Conservation (phyloP, 2,888 invertebrate genomes). For the Halictus ligatus region DNA sequence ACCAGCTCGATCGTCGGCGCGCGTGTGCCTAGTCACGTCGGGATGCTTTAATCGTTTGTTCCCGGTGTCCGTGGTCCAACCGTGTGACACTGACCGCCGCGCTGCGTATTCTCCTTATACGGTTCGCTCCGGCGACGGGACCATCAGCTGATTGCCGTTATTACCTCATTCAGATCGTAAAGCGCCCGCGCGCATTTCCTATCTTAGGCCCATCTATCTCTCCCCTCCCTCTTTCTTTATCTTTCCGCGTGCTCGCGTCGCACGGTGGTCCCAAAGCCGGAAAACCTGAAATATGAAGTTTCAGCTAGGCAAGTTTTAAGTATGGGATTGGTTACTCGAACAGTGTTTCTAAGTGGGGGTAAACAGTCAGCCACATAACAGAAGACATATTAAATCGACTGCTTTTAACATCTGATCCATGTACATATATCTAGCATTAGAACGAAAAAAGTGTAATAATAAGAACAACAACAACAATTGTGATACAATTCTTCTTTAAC, state of each 20-base stretch:
- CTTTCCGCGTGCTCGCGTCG: background rate
- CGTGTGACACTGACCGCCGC: conserved; percentile 60
- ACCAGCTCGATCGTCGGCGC: conserved; percentile 42
- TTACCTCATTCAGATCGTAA: conserved; percentile 10
- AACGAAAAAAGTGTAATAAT: too few species aligned
- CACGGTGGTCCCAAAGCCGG: too few species aligned
- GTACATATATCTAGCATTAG: too few species aligned
- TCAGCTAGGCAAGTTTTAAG: too few species aligned
- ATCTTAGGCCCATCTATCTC: background rate
- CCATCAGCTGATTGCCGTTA: conserved; percentile 35
- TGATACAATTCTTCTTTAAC: too few species aligned
- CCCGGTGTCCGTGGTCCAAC: conserved; percentile 29
- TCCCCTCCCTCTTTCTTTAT: background rate
- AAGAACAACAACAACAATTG: too few species aligned
- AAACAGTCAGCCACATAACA: too few species aligned
- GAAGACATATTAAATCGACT: too few species aligned
- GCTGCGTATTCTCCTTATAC: conserved; percentile 51
- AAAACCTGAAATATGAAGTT: too few species aligned
- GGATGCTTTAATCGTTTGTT: conserved; percentile 59
- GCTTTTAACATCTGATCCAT: too few species aligned
- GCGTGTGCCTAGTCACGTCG: conserved; percentile 48
- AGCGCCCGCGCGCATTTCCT: background rate
- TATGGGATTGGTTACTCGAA: too few species aligned
- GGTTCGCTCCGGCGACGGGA: conserved; percentile 14
- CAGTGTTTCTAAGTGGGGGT: too few species aligned